phyloP scores from a whole-genome alignment of 2,113 vertebrate species.

The Peromyscus californicus region DNA sequence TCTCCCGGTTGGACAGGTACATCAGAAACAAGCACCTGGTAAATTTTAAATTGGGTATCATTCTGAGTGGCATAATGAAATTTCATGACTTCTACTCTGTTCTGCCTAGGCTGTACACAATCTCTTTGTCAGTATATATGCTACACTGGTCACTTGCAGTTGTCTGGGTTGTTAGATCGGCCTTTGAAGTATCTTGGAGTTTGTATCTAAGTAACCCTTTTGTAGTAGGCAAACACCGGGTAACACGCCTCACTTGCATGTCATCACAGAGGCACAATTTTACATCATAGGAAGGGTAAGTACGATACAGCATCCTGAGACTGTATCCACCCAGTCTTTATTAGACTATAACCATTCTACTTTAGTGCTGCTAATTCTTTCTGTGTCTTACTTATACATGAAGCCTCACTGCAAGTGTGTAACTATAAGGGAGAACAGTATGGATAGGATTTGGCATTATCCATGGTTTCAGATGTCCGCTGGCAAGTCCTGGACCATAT shows the following conservation, averaged over 20 bases:
- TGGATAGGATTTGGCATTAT: neutral
- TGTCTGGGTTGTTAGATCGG: neutral
- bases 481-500: neutral
- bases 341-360: neutral
- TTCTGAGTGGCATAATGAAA: neutral
- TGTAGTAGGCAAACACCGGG: neutral
- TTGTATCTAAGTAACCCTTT: neutral
- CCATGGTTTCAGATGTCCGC: neutral
- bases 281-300: neutral
- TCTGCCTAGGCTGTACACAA: neutral
- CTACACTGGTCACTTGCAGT: neutral
- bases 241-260: neutral
- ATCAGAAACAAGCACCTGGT: neutral
- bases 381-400: neutral
- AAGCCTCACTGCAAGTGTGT: neutral
- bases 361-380: neutral
- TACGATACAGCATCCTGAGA: neutral
- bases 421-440: neutral
- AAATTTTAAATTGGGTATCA: neutral
- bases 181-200: neutral
- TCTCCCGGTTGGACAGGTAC: neutral
- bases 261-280: neutral
- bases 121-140: neutral
- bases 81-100: neutral
- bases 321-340: neutral